phyloP scores from a whole-genome alignment of 1,140 invertebrate species.

The Charaxes varanes region DNA sequence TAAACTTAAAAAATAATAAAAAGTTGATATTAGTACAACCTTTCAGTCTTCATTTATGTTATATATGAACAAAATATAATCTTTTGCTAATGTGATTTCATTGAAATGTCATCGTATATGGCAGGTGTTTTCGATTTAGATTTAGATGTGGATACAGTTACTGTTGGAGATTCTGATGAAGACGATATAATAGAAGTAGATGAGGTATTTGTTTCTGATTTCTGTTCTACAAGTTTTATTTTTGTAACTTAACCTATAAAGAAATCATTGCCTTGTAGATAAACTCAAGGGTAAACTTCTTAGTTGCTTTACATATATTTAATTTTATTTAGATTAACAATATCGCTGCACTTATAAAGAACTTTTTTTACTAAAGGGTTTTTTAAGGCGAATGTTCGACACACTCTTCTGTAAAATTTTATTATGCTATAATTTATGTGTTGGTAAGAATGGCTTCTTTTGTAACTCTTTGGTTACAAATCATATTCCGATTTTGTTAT shows the following conservation, averaged over 20 bases:
- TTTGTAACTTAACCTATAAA: conserved; percentile 54
- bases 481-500: too few relatives aligned
- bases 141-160: conserved; percentile 80
- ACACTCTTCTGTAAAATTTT: too few relatives aligned
- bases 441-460: too few relatives aligned
- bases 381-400: too few relatives aligned
- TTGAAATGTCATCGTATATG: conserved; percentile 78
- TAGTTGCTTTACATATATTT: neutral
- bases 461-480: too few relatives aligned
- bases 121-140: conserved; percentile 93
- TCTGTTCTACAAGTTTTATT: conserved; percentile 12
- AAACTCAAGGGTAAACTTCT: conserved; percentile 39
- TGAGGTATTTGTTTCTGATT: conserved; percentile 76
- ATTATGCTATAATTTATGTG: too few relatives aligned
- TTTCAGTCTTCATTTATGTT: neutral
- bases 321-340: neutral
- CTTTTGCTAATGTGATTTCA: conserved; percentile 65
- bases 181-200: conserved; percentile 90
- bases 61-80: conserved; percentile 5
- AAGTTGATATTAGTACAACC: neutral
- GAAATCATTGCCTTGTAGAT: conserved; percentile 35
- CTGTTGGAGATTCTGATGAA: conserved; percentile 85
- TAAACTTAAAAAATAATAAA: conserved; percentile 1
- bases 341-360: neutral
- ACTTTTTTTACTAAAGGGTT: neutral